Evolutionary conservation across 2,797 vertebrate genomes (phyloP).

Genomic region (Pygocentrus nattereri): DNA sequence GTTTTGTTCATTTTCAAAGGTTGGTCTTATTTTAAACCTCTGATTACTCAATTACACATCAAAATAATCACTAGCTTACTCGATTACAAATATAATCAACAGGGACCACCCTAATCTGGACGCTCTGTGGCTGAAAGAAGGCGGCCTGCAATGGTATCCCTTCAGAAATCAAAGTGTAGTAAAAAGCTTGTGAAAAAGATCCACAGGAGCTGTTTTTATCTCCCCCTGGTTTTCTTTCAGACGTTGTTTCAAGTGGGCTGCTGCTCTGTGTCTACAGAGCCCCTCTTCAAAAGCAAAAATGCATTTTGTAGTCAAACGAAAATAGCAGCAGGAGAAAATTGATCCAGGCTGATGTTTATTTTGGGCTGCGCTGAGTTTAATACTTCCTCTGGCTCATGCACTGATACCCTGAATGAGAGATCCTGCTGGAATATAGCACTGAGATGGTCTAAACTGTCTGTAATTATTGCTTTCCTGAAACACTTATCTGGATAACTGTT

Average conservation of each 20-base stretch:
- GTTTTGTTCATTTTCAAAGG: no score
- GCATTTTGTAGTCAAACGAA: constrained; percentile 7
- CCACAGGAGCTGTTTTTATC: not conserved
- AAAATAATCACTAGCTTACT: no score
- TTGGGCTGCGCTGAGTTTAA: constrained; percentile 12
- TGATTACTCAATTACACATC: no score
- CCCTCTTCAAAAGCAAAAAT: not conserved
- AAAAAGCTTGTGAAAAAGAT: not conserved
- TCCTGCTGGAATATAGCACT: not conserved
- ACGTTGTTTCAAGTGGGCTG: not conserved
- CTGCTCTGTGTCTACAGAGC: not conserved
- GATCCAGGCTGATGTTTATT: constrained; percentile 27
- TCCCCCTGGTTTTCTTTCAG: not conserved
- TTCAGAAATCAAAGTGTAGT: not conserved
- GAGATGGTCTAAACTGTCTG: not conserved
- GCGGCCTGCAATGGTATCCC: not conserved
- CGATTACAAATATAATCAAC: not conserved
- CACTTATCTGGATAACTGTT: not conserved
- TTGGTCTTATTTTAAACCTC: no score
- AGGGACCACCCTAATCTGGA: not conserved
- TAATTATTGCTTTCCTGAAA: constrained; percentile 11
- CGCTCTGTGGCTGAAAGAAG: not conserved
- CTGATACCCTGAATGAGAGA: not conserved
- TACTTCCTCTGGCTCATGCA: constrained; percentile 25
- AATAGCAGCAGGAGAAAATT: constrained; percentile 24